Evolutionary conservation across 2,888 invertebrate species (phyloP).

Genomic region (Furcula furcula): DNA sequence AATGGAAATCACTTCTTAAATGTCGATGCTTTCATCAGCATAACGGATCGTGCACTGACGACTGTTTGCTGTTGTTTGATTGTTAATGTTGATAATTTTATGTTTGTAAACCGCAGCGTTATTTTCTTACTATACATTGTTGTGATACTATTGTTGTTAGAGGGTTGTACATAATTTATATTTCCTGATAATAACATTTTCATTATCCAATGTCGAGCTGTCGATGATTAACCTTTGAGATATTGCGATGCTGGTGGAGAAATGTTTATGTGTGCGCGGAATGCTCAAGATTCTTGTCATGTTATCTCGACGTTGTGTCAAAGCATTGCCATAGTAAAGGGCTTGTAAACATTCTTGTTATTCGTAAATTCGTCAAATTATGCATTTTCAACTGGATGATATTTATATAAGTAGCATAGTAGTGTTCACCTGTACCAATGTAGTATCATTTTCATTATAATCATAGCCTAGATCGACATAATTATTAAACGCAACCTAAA

Average conservation of each 20-base stretch:
- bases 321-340: background rate
- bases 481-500: no score
- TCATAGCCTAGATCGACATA: no score
- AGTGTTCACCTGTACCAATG: no score
- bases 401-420: no score
- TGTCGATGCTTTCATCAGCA: conserved; percentile 40
- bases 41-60: conserved; percentile 48
- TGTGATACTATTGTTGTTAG: conserved; percentile 40
- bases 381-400: no score
- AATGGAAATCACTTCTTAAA: background rate
- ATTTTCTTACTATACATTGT: conserved; percentile 49
- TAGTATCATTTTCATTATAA: no score
- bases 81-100: conserved; percentile 44
- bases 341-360: conserved; percentile 2
- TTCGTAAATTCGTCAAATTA: no score
- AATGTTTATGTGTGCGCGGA: conserved; percentile 10
- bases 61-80: conserved; percentile 27
- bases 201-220: conserved; percentile 4
- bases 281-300: conserved; percentile 10
- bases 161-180: conserved; percentile 31
- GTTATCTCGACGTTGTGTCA: conserved; percentile 1
- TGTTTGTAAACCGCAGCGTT: conserved; percentile 68
- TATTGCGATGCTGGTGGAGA: conserved; percentile 3
- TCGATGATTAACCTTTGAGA: conserved; percentile 12
- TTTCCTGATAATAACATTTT: conserved; percentile 22